Conservation (phyloP, 2,797 vertebrate species). For the Mormyrus hasselquistii region DNA sequence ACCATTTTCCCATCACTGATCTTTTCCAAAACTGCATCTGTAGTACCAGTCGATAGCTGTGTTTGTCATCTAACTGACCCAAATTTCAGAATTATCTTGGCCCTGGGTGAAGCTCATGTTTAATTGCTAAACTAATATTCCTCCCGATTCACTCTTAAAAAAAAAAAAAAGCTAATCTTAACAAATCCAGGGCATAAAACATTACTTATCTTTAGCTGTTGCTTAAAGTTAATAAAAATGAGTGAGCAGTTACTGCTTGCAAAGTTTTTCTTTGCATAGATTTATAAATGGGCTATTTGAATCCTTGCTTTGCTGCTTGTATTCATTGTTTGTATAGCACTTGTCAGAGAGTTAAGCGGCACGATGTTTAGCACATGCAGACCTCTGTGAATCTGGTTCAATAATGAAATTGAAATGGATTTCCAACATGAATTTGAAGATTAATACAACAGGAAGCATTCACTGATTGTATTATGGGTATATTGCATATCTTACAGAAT, state of each 20-base stretch:
- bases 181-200: neutral
- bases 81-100: conserved; percentile 34
- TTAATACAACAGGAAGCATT: neutral
- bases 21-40: conserved; percentile 17
- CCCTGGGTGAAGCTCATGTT: conserved; percentile 33
- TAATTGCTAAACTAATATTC: conserved; percentile 33
- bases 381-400: neutral
- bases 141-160: conserved; percentile 25
- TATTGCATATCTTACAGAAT: neutral
- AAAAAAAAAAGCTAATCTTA: conserved; percentile 16
- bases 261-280: neutral
- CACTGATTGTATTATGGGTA: neutral
- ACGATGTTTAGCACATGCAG: neutral
- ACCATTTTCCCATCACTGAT: neutral
- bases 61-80: conserved; percentile 37
- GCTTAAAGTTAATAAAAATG: neutral
- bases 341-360: neutral
- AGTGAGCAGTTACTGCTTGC: neutral
- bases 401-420: neutral
- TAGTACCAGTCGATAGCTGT: conserved; percentile 23
- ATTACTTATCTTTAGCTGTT: neutral
- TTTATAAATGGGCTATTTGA: neutral
- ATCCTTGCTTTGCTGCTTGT: neutral
- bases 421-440: neutral
- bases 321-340: neutral